phyloP scores from a whole-genome alignment of 2,888 invertebrate genomes.

The Leptura quadrifasciata region DNA sequence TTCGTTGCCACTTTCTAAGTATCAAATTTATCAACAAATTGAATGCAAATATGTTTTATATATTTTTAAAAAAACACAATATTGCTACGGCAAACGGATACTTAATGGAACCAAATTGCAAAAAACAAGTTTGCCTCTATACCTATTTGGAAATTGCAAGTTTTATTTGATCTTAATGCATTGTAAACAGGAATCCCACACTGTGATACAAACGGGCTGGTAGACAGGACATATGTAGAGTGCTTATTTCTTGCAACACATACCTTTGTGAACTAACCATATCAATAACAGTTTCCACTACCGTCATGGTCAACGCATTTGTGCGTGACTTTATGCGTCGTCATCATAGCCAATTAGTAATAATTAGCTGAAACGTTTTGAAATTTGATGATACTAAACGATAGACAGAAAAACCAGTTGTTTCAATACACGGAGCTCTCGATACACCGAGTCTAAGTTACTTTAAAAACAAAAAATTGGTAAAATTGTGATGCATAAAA shows the following conservation, averaged over 20 bases:
- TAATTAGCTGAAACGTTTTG: conserved; percentile 39
- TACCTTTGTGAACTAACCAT: conserved; percentile 18
- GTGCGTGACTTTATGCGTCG: conserved; percentile 38
- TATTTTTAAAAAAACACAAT: neutral
- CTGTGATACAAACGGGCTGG: neutral
- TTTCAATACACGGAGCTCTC: neutral
- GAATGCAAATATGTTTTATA: neutral
- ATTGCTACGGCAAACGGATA: neutral
- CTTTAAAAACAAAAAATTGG: too few relatives aligned
- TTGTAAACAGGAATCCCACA: conserved; percentile 25
- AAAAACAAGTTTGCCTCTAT: conserved; percentile 16
- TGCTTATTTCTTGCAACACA: neutral
- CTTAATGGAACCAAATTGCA: neutral
- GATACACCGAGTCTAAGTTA: too few relatives aligned
- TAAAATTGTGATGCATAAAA: too few relatives aligned
- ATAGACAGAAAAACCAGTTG: conserved; percentile 10
- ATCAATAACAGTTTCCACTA: neutral
- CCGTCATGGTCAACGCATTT: neutral
- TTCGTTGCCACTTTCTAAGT: neutral
- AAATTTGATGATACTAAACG: conserved; percentile 18
- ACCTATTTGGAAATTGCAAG: conserved; percentile 13
- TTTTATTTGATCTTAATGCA: conserved; percentile 29
- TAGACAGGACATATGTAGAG: conserved; percentile 21
- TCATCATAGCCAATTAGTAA: conserved; percentile 34
- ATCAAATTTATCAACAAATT: neutral